phyloP scores from a whole-genome alignment of 2,888 invertebrate species.

The Mesorhabditis belari region DNA sequence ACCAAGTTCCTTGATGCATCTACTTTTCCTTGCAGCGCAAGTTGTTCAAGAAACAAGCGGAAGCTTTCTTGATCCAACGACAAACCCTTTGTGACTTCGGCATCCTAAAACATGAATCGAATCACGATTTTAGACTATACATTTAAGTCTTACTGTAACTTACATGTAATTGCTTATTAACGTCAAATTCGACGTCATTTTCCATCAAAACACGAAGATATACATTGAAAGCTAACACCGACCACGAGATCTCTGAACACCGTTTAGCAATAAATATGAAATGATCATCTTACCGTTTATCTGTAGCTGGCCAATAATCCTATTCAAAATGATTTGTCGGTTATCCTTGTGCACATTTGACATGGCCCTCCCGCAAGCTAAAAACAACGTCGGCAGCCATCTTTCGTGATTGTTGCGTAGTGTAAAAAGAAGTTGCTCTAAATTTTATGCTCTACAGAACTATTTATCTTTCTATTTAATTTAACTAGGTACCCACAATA shows the following conservation, averaged over 20 bases:
- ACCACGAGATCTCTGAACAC: slow-evolving; percentile 18
- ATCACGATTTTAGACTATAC: not conserved
- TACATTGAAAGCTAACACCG: slow-evolving; percentile 17
- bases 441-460: too few relatives aligned
- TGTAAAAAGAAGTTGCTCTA: slow-evolving; percentile 1
- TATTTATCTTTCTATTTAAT: too few relatives aligned
- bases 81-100: not conserved
- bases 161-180: slow-evolving; percentile 10
- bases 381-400: slow-evolving; percentile 27
- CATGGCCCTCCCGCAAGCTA: slow-evolving; percentile 25
- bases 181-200: slow-evolving; percentile 21
- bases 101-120: not conserved
- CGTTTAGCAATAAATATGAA: too few relatives aligned
- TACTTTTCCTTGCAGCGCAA: slow-evolving; percentile 13
- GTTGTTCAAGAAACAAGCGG: slow-evolving; percentile 10
- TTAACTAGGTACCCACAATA: too few relatives aligned
- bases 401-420: slow-evolving; percentile 8
- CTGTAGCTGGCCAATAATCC: slow-evolving; percentile 14
- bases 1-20: slow-evolving; percentile 22
- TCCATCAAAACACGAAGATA: slow-evolving; percentile 24
- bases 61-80: slow-evolving; percentile 16
- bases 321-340: slow-evolving; percentile 16
- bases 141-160: slow-evolving; percentile 7
- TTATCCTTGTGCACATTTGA: slow-evolving; percentile 20
- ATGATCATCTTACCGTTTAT: not conserved